Conservation (phyloP, 64 coral and sea anemone species). For the Cladopsammia gracilis region DNA sequence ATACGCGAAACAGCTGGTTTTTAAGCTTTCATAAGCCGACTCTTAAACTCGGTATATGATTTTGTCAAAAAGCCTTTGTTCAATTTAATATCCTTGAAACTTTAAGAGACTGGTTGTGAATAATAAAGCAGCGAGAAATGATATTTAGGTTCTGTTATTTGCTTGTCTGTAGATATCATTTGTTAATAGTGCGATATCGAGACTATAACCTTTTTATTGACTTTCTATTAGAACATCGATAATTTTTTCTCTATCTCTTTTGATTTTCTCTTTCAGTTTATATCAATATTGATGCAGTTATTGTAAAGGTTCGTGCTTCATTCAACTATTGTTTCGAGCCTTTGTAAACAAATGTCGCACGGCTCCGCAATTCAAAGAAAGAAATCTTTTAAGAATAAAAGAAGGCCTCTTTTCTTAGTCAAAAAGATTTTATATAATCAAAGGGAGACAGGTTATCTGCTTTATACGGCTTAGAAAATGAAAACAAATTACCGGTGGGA, state of each 20-base stretch:
- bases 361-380: not conserved
- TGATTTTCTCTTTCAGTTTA: not conserved
- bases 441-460: not conserved
- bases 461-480: slow-evolving; percentile 4
- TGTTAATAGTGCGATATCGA: not conserved
- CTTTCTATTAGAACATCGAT: not conserved
- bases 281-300: slow-evolving; percentile 14
- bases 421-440: slow-evolving; percentile 8
- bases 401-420: not conserved
- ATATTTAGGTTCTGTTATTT: not conserved
- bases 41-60: slow-evolving; percentile 33
- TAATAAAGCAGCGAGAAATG: not conserved
- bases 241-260: not conserved
- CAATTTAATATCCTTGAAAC: not conserved
- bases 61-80: slow-evolving; percentile 37
- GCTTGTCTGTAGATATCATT: not conserved
- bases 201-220: not conserved
- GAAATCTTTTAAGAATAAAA: not conserved
- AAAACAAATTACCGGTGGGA: slow-evolving; percentile 16
- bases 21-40: not conserved
- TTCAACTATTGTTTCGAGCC: slow-evolving; percentile 28
- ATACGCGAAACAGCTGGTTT: slow-evolving; percentile 15
- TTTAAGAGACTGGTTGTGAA: slow-evolving; percentile 1
- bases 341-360: slow-evolving; percentile 16
- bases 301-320: not conserved